Conservation (phyloP, 2,888 invertebrate genomes). For the Muscina levida region DNA sequence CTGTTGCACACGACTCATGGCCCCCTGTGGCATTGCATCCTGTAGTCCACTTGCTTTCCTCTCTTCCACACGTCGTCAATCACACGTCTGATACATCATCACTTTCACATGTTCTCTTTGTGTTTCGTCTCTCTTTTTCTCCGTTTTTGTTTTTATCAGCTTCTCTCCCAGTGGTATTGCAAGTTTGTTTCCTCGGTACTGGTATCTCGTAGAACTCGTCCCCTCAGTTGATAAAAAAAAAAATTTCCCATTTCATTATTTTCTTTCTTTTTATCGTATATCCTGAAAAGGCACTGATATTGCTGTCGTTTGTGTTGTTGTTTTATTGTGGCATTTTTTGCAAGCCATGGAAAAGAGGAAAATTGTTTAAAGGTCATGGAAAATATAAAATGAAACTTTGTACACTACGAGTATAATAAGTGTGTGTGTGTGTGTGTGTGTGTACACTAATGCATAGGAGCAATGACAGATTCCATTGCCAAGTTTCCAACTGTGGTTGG, state of each 20-base stretch:
- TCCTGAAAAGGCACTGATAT: conserved; percentile 5
- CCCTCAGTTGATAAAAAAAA: conserved; percentile 34
- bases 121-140: background rate
- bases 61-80: no score
- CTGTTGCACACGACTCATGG: conserved; percentile 26
- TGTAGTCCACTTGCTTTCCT: background rate
- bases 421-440: background rate
- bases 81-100: conserved; percentile 2
- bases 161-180: background rate
- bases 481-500: conserved; percentile 26
- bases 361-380: conserved; percentile 62
- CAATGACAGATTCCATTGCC: conserved; percentile 48
- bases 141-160: background rate
- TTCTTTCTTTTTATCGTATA: conserved; percentile 17
- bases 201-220: no score
- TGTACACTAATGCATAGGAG: conserved; percentile 14
- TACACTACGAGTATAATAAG: no score
- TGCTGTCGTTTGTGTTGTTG: background rate
- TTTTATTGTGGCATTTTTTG: background rate
- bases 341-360: conserved; percentile 13
- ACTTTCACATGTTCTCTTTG: background rate
- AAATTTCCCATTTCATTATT: conserved; percentile 46
- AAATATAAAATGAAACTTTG: conserved; percentile 30
- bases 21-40: background rate
- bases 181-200: background rate